phyloP scores from a whole-genome alignment of 2,113 vertebrate genomes.

The Alethe castanea region DNA sequence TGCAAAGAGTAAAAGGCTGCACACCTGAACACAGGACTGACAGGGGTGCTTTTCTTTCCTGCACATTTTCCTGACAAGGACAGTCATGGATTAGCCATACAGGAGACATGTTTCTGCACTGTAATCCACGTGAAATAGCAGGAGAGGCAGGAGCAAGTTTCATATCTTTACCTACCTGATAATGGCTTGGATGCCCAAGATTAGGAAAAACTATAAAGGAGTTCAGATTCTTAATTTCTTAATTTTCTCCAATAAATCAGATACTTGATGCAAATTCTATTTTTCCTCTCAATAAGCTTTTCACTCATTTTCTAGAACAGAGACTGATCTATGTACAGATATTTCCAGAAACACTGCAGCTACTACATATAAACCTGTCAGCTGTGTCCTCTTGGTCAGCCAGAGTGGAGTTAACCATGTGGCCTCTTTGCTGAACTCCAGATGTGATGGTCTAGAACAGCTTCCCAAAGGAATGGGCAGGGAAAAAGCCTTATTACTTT shows the following conservation, averaged over 20 bases:
- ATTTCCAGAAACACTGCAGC: background rate
- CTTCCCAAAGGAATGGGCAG: background rate
- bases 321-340: background rate
- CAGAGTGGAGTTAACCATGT: background rate
- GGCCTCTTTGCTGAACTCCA: background rate
- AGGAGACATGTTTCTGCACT: background rate
- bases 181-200: background rate
- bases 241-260: background rate
- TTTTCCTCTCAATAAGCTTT: background rate
- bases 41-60: background rate
- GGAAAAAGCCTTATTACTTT: background rate
- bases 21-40: accelerated
- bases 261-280: background rate
- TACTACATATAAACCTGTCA: background rate
- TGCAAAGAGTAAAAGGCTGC: background rate
- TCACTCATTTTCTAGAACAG: background rate
- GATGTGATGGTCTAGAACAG: background rate
- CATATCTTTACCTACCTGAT: background rate
- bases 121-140: background rate
- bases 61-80: background rate
- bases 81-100: background rate
- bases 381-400: background rate
- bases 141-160: background rate
- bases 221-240: background rate
- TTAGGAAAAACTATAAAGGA: background rate